Evolutionary conservation across 2,113 vertebrate species (phyloP).

Genomic region (Callospermophilus lateralis): DNA sequence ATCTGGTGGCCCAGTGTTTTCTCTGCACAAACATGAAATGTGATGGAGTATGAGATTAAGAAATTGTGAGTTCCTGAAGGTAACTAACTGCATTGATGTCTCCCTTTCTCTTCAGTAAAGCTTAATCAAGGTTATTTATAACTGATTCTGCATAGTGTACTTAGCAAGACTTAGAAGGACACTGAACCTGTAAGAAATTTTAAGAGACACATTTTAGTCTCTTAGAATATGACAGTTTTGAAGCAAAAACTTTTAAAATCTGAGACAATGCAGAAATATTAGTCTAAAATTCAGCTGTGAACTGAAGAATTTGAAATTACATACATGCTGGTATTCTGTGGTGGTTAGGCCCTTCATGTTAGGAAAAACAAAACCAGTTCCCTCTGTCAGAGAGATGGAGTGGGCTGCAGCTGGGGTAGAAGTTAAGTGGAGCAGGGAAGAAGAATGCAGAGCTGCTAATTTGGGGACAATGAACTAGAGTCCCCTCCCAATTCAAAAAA

Average conservation of each 20-base stretch:
- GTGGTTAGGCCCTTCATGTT: background rate
- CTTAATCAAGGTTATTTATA: conserved; percentile 40
- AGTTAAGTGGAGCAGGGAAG: background rate
- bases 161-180: background rate
- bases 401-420: background rate
- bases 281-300: conserved; percentile 28
- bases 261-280: conserved; percentile 62
- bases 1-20: conserved; percentile 80
- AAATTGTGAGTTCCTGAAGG: conserved; percentile 69
- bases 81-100: conserved; percentile 68
- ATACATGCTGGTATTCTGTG: background rate
- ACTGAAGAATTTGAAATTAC: conserved; percentile 45
- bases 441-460: background rate
- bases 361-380: background rate
- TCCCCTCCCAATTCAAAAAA: conserved; percentile 31
- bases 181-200: conserved; percentile 15
- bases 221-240: conserved; percentile 64
- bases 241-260: conserved; percentile 80
- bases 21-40: conserved; percentile 78
- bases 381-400: background rate
- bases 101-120: conserved; percentile 61
- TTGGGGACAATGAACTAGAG: background rate
- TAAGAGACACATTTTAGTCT: conserved; percentile 55
- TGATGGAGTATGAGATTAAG: conserved; percentile 75
- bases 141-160: conserved; percentile 37